These are phyloP conservation scores for Druceiella hillmani DNA, from an alignment of 2,888 invertebrate species.

Conservation along the genomic window DNA sequence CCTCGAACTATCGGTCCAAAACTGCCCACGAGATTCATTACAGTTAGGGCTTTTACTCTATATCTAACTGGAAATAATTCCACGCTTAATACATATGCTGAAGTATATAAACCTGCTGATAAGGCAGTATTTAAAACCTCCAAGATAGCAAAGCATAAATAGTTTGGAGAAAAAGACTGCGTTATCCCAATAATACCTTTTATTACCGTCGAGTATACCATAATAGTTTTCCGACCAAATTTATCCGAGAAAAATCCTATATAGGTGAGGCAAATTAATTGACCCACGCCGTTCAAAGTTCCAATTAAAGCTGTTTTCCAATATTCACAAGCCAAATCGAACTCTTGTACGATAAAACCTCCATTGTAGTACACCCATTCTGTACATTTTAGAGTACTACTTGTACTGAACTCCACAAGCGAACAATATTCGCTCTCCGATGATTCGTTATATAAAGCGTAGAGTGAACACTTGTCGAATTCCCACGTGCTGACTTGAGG, in stretches of 20 bases:
- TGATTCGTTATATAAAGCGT: neutral
- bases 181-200: conserved; percentile 43
- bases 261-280: conserved; percentile 52
- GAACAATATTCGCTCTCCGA: conserved; percentile 11
- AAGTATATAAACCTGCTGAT: conserved; percentile 47
- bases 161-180: conserved; percentile 44
- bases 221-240: conserved; percentile 41
- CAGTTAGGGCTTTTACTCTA: neutral
- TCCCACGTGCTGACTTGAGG: too few relatives aligned
- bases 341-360: conserved; percentile 21
- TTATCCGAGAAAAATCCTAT: conserved; percentile 55
- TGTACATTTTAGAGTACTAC: neutral
- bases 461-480: too few relatives aligned
- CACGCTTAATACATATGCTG: conserved; percentile 37
- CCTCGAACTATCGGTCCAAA: neutral
- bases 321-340: conserved; percentile 44
- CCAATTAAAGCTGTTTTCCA: conserved; percentile 60
- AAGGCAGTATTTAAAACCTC: conserved; percentile 49
- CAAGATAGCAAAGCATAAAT: conserved; percentile 42
- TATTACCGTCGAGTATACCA: conserved; percentile 40
- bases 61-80: neutral
- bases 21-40: neutral
- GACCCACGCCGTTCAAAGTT: conserved; percentile 54
- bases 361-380: neutral
- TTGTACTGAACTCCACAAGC: conserved; percentile 21